phyloP scores from a whole-genome alignment of 2,113 vertebrate genomes.

The Hippopotamus amphibius region DNA sequence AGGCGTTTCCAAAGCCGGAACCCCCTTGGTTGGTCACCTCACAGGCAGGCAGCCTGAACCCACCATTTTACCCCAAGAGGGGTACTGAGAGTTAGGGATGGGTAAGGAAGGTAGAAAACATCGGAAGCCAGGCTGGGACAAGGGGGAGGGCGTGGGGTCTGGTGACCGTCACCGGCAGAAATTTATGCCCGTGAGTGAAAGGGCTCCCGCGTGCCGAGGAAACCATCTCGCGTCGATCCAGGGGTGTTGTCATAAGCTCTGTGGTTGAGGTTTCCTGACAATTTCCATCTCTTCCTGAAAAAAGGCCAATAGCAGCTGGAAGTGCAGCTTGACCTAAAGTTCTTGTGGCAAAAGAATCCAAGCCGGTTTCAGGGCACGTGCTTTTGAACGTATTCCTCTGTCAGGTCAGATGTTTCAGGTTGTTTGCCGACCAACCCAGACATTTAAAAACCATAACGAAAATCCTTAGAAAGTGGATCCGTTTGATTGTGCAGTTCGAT shows the following conservation, averaged over 20 bases:
- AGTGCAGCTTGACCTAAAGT: background rate
- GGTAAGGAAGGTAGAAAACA: background rate
- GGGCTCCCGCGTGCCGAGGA: background rate
- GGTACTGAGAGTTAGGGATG: background rate
- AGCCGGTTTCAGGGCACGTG: background rate
- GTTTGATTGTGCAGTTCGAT: background rate
- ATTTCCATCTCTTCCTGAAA: background rate
- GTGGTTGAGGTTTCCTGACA: background rate
- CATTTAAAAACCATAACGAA: background rate
- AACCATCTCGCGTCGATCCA: background rate
- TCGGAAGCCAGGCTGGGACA: background rate
- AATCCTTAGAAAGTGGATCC: background rate
- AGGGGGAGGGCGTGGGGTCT: no score
- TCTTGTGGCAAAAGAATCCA: background rate
- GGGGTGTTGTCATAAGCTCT: background rate
- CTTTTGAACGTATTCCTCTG: background rate
- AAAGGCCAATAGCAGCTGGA: background rate
- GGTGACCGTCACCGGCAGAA: background rate
- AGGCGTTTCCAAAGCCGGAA: background rate
- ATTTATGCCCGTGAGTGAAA: background rate
- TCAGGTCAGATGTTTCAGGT: background rate
- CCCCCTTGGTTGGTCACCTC: background rate
- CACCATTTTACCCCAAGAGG: background rate
- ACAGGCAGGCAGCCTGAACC: background rate
- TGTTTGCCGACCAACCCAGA: background rate